Conservation (phyloP, 2,113 vertebrate genomes). For the Passer domesticus region DNA sequence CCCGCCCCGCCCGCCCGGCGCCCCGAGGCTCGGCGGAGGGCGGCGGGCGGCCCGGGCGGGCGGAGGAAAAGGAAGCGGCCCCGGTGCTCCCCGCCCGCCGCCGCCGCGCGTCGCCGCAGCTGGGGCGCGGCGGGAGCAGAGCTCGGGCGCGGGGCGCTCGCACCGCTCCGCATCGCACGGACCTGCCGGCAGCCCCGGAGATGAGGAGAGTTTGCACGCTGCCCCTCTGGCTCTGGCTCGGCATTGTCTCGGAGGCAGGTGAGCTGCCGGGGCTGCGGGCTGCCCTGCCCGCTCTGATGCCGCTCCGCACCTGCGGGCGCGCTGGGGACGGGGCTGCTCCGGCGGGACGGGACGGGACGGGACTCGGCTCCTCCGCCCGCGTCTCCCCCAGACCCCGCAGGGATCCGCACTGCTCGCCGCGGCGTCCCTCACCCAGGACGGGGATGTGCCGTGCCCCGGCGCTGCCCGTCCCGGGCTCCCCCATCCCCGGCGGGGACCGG, state of each 20-base stretch:
- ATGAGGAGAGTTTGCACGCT: constrained; percentile 86
- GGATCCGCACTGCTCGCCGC: background rate
- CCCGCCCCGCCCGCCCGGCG: too few species aligned
- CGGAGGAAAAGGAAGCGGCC: constrained; percentile 84
- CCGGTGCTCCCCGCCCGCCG: constrained; percentile 33
- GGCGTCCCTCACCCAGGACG: background rate
- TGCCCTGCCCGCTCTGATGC: background rate
- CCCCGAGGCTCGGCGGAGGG: too few species aligned
- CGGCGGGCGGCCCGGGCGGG: background rate
- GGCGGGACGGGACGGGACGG: background rate
- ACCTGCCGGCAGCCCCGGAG: constrained; percentile 72
- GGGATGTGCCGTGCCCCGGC: background rate
- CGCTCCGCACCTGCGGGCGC: background rate
- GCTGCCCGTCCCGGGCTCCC: background rate
- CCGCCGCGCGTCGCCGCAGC: constrained; percentile 25
- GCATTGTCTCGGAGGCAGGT: constrained; percentile 85
- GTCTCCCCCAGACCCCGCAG: background rate
- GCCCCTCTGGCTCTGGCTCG: constrained; percentile 87
- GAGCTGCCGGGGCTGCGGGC: constrained; percentile 49
- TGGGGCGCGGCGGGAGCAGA: constrained; percentile 46
- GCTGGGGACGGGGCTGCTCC: background rate
- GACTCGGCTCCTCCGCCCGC: background rate
- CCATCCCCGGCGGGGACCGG: background rate
- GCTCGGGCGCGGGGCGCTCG: constrained; percentile 32
- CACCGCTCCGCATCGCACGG: background rate